Evolutionary conservation across 2,888 invertebrate species (phyloP), one percentile per base, ranked within the genome.

Genomic region (Harpalus rufipes): DNA sequence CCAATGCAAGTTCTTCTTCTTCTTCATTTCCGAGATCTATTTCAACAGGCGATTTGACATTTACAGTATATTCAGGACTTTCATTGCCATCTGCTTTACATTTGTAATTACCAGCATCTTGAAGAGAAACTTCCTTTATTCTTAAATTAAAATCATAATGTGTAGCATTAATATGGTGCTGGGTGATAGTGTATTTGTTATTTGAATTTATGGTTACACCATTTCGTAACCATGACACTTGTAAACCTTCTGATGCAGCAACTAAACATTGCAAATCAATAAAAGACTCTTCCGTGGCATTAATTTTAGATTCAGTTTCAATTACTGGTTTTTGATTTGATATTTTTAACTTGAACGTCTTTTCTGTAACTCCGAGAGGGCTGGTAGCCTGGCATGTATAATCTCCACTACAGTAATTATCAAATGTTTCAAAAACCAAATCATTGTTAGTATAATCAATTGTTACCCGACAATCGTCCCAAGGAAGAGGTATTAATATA

Each of bases 81-180:
- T 68, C 68, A 39, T 32, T 14, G 6, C 10, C 12, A 39, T 68
- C 41, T 32, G 68, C 68, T 5, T 2, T 10, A 68, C 68, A 68
- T 39, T 68, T 68, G 14, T 68, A 68, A 39, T 68, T 68, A n/a
- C 68, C 68, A 25, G 32, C 39, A n/a, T 68, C 32, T 5, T 25
- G 25, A n/a, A 68, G 12, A 5, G 68, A 68, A 39, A 68, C 41
- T 3, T 39, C 68, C 10, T 39, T 68, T 10, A 68, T 39, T 32
- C 12, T 14, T 7, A 68, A 68, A 32, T n/a, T 14, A 25, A 32
- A 68, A 39, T 68, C 41, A 14, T 68, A 68, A 6, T n/a, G 25
- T 0, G 12, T 25, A 3, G 32, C 32, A 14, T n/a, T 39, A 39
- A 68, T 68, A n/a, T 39, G n/a, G 0, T 39, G 10, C 7, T 32